Evolutionary conservation across 2,797 vertebrate species (phyloP).

Genomic region (Takifugu rubripes): DNA sequence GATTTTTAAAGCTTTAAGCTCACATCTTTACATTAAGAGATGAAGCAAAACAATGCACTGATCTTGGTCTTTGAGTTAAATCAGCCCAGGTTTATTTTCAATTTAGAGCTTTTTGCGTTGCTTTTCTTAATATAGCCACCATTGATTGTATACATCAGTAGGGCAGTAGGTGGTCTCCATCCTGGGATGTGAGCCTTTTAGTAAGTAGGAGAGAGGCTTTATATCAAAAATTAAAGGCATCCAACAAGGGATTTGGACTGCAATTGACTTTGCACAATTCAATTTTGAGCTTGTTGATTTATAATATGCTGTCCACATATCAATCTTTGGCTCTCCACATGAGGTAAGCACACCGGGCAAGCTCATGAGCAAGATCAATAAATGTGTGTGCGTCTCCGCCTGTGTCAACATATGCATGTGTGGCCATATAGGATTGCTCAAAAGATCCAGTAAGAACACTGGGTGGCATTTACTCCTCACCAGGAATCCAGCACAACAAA

Average conservation of each 20-base stretch:
- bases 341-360: constrained; percentile 48
- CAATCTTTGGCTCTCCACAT: constrained; percentile 57
- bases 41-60: constrained; percentile 9
- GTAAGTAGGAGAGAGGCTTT: constrained; percentile 53
- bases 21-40: constrained; percentile 6
- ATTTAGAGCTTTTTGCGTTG: too few relatives aligned
- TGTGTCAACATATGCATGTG: constrained; percentile 1
- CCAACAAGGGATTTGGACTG: constrained; percentile 59
- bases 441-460: constrained; percentile 39
- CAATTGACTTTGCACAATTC: constrained; percentile 73
- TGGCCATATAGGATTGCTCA: constrained; percentile 5
- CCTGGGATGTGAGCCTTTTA: constrained; percentile 46
- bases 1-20: too few relatives aligned
- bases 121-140: too few relatives aligned
- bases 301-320: constrained; percentile 69
- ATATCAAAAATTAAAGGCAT: constrained; percentile 67
- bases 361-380: constrained; percentile 60
- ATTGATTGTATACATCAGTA: constrained; percentile 16
- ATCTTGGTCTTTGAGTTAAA: background rate
- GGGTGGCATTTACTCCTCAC: constrained; percentile 48
- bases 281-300: constrained; percentile 76
- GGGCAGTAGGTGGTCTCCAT: constrained; percentile 31
- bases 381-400: background rate
- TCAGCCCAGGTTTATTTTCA: too few relatives aligned
- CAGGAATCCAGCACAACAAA: constrained; percentile 42